Evolutionary conservation across 53 echinoderm and acorn worm species (phyloP).

Genomic region (Glandiceps talaboti): DNA sequence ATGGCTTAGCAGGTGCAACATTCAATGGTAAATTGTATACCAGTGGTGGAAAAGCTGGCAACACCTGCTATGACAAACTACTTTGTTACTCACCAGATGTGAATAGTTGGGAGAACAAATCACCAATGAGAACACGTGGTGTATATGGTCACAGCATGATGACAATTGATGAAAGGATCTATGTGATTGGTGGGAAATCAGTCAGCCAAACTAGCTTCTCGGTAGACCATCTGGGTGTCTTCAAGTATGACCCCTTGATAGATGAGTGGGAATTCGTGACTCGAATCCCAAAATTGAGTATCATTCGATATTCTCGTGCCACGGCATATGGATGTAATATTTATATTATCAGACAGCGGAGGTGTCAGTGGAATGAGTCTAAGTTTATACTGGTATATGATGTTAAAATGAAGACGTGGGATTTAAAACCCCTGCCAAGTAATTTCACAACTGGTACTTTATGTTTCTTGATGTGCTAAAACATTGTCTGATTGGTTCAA

Average conservation of each 20-base stretch:
- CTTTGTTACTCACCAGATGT: not conserved
- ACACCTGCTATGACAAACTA: not conserved
- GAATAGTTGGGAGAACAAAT: not conserved
- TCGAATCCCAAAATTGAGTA: not conserved
- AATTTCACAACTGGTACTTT: not conserved
- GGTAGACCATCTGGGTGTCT: not conserved
- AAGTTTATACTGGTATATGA: not conserved
- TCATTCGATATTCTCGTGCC: not conserved
- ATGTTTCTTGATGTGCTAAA: not conserved
- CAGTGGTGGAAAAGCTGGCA: not conserved
- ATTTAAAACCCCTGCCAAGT: not conserved
- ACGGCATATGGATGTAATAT: not conserved
- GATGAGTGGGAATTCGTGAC: not conserved
- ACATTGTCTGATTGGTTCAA: too few species aligned
- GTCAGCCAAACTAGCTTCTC: not conserved
- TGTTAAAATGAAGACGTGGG: not conserved
- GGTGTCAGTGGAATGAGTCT: not conserved
- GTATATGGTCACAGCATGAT: not conserved
- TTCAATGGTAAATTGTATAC: not conserved
- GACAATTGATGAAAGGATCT: not conserved
- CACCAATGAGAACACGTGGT: not conserved
- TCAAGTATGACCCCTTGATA: not conserved
- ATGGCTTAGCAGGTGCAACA: not conserved
- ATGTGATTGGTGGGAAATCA: not conserved
- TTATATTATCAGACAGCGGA: not conserved